Evolutionary conservation across 2,888 invertebrate species (phyloP), one percentile per base, ranked within the genome.

Genomic region (Pseudococcus longispinus): DNA sequence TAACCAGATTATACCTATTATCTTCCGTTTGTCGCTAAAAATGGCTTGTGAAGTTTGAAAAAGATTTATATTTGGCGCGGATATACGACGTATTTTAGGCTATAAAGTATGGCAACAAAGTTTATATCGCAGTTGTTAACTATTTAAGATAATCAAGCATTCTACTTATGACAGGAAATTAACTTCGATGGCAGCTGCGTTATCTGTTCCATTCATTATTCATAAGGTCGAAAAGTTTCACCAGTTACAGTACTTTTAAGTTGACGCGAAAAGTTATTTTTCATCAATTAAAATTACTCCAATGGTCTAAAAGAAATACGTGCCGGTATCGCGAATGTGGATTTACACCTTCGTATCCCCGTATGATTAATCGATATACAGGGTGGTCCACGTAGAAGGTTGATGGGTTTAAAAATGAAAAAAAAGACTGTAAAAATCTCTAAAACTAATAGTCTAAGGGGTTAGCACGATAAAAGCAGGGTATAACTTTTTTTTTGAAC

Each of bases 101-200:
- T 70, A 70, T 70, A 70, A 70, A 70, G 70, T 70, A 70, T 65
- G 29, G 70, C 29, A 70, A 70, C 29, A 70, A 70, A 70, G 70
- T 70, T 70, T 70, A 70, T 60, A 84, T 83, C 55, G 60, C 84
- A 20, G 37, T 84, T 32, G 51, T 23, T 29, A 51, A 83, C 29
- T 29, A 83, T 46, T 46, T 51, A 51, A 84, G 84, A 84, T 84
- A 84, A 84, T 84, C 84, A 84, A 60, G 84, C 60, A 37, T 84
- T 60, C 60, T 60, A 60, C 84, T 84, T 84, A 84, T 55, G 84
- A 84, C 84, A 84, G 84, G 84, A 84, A 84, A 84, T 84, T 84
- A 84, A 84, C 55, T 84, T 32, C 29, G 84, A 55, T 60, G 84
- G 51, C 55, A 32, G 84, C 37, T 55, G 84, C 15, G 29, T 51